phyloP scores from a whole-genome alignment of 2,797 vertebrate genomes.

The Mormyrops boulengeri region DNA sequence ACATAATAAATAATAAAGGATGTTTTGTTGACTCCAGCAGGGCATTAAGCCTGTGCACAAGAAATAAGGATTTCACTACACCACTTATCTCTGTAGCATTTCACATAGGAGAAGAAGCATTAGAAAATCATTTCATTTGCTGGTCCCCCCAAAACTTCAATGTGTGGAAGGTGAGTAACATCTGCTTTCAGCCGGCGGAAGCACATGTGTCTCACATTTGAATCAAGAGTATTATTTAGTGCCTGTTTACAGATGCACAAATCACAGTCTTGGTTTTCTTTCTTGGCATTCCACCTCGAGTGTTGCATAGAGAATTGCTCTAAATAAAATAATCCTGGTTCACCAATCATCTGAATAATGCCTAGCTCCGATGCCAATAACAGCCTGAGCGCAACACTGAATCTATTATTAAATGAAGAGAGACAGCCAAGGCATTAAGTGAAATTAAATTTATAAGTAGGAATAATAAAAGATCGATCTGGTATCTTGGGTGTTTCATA shows the following conservation, averaged over 20 bases:
- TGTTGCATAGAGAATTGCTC: not conserved
- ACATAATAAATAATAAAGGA: not conserved
- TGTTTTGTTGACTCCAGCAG: not conserved
- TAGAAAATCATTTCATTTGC: not conserved
- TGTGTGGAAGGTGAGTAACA: not conserved
- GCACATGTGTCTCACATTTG: not conserved
- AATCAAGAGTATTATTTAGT: not conserved
- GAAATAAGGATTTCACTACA: not conserved
- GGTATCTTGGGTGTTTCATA: constrained; percentile 1
- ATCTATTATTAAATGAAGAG: not conserved
- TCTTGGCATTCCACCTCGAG: not conserved
- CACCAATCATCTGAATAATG: not conserved
- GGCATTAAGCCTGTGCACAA: not conserved
- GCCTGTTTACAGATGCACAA: not conserved
- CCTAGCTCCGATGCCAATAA: not conserved
- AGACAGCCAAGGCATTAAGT: constrained; percentile 1
- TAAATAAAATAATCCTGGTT: constrained; percentile 9
- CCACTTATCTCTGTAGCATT: not conserved
- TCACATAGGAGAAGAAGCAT: not conserved
- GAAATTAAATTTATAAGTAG: not conserved
- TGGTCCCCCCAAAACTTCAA: not conserved
- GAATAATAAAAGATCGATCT: not conserved
- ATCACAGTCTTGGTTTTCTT: not conserved
- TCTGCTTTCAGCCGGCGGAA: not conserved
- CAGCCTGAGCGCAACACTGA: not conserved